Evolutionary conservation across 2,797 vertebrate genomes (phyloP).

Genomic region (Takifugu rubripes): DNA sequence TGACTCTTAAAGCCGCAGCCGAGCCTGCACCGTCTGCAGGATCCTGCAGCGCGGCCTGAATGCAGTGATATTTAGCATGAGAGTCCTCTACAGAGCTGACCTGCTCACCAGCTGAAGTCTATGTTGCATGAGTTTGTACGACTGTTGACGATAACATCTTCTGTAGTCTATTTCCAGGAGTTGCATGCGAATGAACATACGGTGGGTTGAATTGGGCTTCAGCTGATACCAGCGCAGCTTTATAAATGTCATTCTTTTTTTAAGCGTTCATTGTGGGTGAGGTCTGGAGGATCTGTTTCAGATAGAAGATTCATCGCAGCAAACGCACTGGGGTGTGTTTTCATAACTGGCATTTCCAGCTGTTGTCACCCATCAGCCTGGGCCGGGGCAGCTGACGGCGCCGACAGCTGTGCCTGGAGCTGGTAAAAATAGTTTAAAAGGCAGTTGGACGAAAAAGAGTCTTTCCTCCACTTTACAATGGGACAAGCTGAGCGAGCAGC

Average conservation of each 20-base stretch:
- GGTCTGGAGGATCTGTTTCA: background rate
- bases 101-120: constrained; percentile 3
- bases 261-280: background rate
- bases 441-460: background rate
- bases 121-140: no score
- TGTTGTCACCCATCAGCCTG: constrained; percentile 43
- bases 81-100: no score
- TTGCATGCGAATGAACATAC: background rate
- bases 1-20: no score
- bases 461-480: constrained; percentile 16
- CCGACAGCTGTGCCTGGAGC: constrained; percentile 30
- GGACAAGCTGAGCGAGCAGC: constrained; percentile 21
- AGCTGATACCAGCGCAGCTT: background rate
- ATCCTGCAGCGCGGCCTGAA: no score
- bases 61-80: no score
- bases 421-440: no score
- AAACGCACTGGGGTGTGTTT: background rate
- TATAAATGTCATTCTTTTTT: background rate
- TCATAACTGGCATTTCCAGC: constrained; percentile 38
- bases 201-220: background rate
- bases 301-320: no score
- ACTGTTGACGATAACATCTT: constrained; percentile 10
- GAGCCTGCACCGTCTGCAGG: no score
- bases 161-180: constrained; percentile 1
- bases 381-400: constrained; percentile 20